These are phyloP conservation scores for Gerris buenoi DNA, from an alignment of 1,140 invertebrate genomes.

Conservation along the genomic window DNA sequence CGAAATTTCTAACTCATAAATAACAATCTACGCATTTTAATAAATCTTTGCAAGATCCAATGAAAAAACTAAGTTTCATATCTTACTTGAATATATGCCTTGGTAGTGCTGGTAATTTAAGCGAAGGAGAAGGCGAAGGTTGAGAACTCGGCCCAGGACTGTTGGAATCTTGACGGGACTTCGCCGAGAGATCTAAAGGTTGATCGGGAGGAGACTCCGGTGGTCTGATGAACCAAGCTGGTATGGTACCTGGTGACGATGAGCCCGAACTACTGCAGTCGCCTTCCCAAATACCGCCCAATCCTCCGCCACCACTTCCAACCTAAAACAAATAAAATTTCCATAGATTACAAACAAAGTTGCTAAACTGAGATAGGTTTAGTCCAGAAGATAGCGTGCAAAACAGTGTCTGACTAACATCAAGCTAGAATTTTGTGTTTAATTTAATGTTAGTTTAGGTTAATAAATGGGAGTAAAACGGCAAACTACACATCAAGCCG, in stretches of 20 bases:
- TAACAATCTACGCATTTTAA: too few relatives aligned
- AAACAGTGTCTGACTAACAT: too few relatives aligned
- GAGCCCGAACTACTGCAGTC: constrained; percentile 36
- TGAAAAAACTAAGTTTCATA: constrained; percentile 23
- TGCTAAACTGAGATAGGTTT: too few relatives aligned
- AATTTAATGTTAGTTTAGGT: too few relatives aligned
- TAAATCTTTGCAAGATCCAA: constrained; percentile 17
- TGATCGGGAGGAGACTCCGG: constrained; percentile 24
- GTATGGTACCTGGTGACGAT: constrained; percentile 3
- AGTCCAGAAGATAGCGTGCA: too few relatives aligned
- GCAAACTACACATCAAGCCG: too few relatives aligned
- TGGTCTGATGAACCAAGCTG: constrained; percentile 25
- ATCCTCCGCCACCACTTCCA: background rate
- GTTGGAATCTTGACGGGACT: constrained; percentile 36
- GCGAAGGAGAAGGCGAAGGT: constrained; percentile 11
- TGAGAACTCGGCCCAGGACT: constrained; percentile 26
- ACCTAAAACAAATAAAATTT: background rate
- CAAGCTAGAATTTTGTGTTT: too few relatives aligned
- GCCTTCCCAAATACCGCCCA: constrained; percentile 40
- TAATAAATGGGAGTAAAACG: too few relatives aligned
- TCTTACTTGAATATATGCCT: constrained; percentile 55
- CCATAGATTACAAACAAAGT: too few relatives aligned
- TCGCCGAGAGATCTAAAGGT: constrained; percentile 34
- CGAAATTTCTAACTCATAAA: too few relatives aligned
- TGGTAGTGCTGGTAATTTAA: constrained; percentile 26